phyloP scores from a whole-genome alignment of 1,140 invertebrate genomes.

The Zaprionus davidi region DNA sequence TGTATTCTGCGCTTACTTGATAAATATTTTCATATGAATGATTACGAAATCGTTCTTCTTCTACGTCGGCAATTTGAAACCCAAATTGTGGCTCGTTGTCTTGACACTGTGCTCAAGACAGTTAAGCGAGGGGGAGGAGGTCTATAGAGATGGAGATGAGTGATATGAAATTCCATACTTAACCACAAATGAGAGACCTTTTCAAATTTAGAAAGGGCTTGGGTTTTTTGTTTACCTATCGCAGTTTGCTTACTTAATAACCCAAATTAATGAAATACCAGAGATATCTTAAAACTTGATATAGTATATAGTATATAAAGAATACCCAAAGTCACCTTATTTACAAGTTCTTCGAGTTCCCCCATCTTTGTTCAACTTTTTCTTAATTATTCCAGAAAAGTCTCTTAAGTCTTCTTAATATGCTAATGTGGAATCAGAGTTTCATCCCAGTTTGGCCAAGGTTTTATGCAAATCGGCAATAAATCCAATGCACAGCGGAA shows the following conservation, averaged over 20 bases:
- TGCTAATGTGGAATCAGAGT: conserved; percentile 19
- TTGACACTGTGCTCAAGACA: background rate
- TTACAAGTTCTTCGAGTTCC: background rate
- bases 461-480: conserved; percentile 27
- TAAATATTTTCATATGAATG: conserved; percentile 64
- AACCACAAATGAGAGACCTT: background rate
- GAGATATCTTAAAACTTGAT: no score
- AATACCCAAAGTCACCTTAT: background rate
- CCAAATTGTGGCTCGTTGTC: background rate
- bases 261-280: background rate
- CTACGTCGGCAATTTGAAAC: conserved; percentile 4
- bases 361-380: background rate
- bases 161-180: conserved; percentile 1
- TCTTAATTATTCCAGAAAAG: background rate
- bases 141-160: background rate
- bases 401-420: background rate
- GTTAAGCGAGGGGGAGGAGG: background rate
- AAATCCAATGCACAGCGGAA: conserved; percentile 11
- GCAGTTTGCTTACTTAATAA: background rate
- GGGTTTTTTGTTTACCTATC: background rate
- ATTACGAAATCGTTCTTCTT: conserved; percentile 22
- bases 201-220: background rate
- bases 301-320: no score
- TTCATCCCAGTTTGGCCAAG: background rate
- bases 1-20: conserved; percentile 42